A percentile compares a stretch with the other conserved stretches of the same genome.
Evolutionary conservation across 2,113 vertebrate species (phyloP).

Genomic region (Phalacrocorax brasilianus): DNA sequence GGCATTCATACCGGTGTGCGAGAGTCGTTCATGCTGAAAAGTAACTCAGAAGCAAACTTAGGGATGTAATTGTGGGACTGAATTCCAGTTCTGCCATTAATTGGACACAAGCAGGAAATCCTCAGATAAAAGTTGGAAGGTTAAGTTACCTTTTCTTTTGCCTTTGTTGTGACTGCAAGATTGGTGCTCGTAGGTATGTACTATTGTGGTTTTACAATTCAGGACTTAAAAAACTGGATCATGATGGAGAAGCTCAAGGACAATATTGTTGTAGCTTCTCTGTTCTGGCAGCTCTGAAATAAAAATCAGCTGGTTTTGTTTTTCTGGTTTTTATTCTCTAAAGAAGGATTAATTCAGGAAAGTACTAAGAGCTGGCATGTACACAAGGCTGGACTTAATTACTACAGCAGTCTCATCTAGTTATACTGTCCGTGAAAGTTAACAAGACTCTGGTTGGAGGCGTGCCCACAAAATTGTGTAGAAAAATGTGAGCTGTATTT

Average conservation of each 20-base stretch:
- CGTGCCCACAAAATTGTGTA: neutral
- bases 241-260: neutral
- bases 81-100: neutral
- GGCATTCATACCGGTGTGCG: neutral
- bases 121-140: neutral
- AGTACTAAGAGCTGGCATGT: neutral
- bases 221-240: neutral
- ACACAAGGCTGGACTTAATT: neutral
- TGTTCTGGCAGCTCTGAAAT: neutral
- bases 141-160: neutral
- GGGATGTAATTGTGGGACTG: neutral
- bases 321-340: neutral
- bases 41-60: neutral
- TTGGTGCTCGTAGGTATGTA: neutral
- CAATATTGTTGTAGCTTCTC: neutral
- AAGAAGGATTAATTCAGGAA: neutral
- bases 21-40: neutral
- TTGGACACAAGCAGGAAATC: neutral
- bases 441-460: neutral
- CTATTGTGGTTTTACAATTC: neutral
- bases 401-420: neutral
- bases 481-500: neutral
- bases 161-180: neutral
- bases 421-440: neutral
- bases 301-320: neutral